Conservation (phyloP, 2,113 vertebrate species). For the Notarius lentiginosus region DNA sequence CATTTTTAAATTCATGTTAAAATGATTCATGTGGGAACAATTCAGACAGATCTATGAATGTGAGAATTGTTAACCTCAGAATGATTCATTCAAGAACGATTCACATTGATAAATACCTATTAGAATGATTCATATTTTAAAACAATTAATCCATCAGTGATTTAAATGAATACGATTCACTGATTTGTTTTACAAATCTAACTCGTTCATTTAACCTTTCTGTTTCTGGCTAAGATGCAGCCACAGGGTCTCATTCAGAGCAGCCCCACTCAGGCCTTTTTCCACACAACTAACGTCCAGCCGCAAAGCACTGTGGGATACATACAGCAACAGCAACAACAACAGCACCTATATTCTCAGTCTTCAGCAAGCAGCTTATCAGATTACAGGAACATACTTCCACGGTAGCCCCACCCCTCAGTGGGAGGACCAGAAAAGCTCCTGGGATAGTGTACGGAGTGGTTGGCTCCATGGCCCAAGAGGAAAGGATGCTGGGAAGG, state of each 20-base stretch:
- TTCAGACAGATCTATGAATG: neutral
- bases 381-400: conserved; percentile 79
- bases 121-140: neutral
- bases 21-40: neutral
- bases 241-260: conserved; percentile 68
- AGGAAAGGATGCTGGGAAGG: conserved; percentile 42
- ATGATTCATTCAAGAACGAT: neutral
- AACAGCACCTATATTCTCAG: conserved; percentile 74
- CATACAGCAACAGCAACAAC: conserved; percentile 71
- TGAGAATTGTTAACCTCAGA: neutral
- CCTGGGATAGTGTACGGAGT: conserved; percentile 44
- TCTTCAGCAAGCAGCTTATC: conserved; percentile 71
- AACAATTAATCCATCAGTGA: neutral
- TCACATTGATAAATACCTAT: neutral
- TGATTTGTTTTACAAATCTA: neutral
- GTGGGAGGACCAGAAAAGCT: conserved; percentile 24
- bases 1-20: neutral
- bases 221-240: conserved; percentile 71
- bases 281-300: conserved; percentile 66
- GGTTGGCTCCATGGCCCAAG: conserved; percentile 29
- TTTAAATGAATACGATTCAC: neutral
- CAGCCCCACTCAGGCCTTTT: conserved; percentile 63
- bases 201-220: neutral
- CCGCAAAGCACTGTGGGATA: conserved; percentile 73
- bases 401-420: conserved; percentile 66